Base-by-base conservation (phyloP, 2,797 vertebrate species). In the Sus cebifrons region DNA sequence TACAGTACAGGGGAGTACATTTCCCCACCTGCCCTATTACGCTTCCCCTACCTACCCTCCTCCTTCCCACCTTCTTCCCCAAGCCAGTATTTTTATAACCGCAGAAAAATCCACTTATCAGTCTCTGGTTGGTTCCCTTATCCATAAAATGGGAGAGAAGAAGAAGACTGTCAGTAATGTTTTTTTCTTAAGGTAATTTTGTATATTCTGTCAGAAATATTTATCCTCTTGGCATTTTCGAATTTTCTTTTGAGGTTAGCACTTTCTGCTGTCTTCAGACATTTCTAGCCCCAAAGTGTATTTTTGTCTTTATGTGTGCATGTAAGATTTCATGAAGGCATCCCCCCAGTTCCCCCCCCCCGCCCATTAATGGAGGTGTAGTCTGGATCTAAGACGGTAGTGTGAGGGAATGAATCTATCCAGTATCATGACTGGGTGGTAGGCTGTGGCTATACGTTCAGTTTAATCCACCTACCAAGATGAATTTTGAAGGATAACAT, bases 41-140 rank as follows among this genome's bases (percentile, higher is more conserved):
- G 21, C 54, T 52, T 11, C 7, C 36, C 15, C 32, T 29, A 27
- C 17, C 16, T 25, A 5, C 10, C 12, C 17, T 67, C 27, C 7
- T 4, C 5, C 0, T 56, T 12, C 18, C 9, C 0, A 0, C 4
- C 9, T 25, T 49, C 14, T 32, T 25, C 32, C 44, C 15, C 1
- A 9, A 29, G 52, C 16, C 70, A 83, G 17, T 75, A 36, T 17
- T 23, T 68, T 71, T 65, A 68, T 49, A 36, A 54, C 23, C 13
- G 82, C 20, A 62, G 36, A 60, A 62, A 77, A 93, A 52, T 92
- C 67, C 67, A 14, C 25, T 25, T 11, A 62, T 21, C 23, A 56
- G 65, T 67, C 62, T 71, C 23, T 12, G 21, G n/a, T 36, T 79
- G 54, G 27, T 70, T 74, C 77, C 44, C 44, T 89, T 23, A 58